Evolutionary conservation across 2,113 vertebrate species (phyloP), one percentile per base, ranked within the genome.

Genomic region (Hymenochirus boettgeri): DNA sequence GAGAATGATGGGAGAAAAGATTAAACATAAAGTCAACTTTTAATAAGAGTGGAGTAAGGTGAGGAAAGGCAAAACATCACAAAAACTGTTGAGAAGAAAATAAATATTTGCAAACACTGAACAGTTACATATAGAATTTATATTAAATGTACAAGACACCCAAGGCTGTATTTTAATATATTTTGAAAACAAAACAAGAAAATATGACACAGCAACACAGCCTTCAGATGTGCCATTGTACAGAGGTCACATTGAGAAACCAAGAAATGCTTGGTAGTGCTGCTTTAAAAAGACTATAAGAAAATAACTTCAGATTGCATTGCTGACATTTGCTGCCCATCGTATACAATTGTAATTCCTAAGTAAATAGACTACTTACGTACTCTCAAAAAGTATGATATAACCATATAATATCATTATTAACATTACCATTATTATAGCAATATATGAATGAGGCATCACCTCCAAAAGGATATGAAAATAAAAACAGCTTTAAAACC

Each of bases 221-320:
- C 26, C 15, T 48, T 47, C 17, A 27, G 47, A n/a, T 59, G 52
- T 69, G 33, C 19, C 56, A n/a, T 60, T 24, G 57, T 33, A 52
- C n/a, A 11, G 37, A 23, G 22, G 24, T 53, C 56, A 69, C 60
- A 22, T 69, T 69, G 65, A 69, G 57, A 69, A 69, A 48, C 65
- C 26, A 50, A 35, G 3, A n/a, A 5, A 13, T 35, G 3, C 5
- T 31, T 31, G 5, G 5, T 13, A 35, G 10, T 5, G 29, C 5
- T 4, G 29, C 29, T 31, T 4, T 31, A n/a, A n/a, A n/a, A n/a
- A n/a, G n/a, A n/a, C n/a, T n/a, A n/a, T n/a, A n/a, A n/a, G n/a
- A n/a, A n/a, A n/a, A n/a, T n/a, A n/a, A n/a, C n/a, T n/a, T n/a
- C n/a, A n/a, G n/a, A n/a, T n/a, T n/a, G n/a, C n/a, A n/a, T 31